Evolutionary conservation across 2,797 vertebrate species (phyloP).

Genomic region (Arnoldichthys spilopterus): DNA sequence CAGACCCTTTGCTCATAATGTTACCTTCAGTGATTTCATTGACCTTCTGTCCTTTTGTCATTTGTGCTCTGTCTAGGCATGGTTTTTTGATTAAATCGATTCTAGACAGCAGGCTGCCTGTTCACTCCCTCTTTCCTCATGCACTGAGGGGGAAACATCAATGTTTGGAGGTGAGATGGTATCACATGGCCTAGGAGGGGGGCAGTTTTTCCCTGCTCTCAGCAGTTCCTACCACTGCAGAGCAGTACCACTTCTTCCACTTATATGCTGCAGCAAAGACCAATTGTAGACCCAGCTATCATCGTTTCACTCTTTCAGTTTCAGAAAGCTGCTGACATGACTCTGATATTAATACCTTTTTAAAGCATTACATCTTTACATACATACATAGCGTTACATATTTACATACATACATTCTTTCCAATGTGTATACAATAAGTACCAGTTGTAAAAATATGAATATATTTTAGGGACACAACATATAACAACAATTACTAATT

Average conservation of each 20-base stretch:
- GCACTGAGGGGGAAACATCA: slow-evolving; percentile 42
- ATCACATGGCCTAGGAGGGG: slow-evolving; percentile 26
- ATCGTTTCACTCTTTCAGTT: slow-evolving; percentile 45
- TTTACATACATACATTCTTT: no score
- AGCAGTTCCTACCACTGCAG: slow-evolving; percentile 54
- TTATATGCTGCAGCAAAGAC: slow-evolving; percentile 52
- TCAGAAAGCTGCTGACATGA: slow-evolving; percentile 30
- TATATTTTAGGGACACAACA: neutral
- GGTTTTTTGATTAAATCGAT: slow-evolving; percentile 25
- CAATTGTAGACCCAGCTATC: slow-evolving; percentile 29
- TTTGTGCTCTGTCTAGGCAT: neutral
- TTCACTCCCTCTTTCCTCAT: slow-evolving; percentile 40
- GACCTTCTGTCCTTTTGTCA: slow-evolving; percentile 9
- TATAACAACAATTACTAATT: no score
- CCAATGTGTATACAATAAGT: neutral
- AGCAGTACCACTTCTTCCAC: slow-evolving; percentile 42
- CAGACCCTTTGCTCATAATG: neutral
- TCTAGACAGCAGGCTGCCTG: slow-evolving; percentile 50
- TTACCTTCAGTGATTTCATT: slow-evolving; percentile 14
- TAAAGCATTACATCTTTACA: no score
- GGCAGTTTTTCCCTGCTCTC: slow-evolving; percentile 51
- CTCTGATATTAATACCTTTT: slow-evolving; percentile 35
- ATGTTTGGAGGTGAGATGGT: slow-evolving; percentile 52
- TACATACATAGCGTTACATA: no score
- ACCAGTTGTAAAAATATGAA: neutral